Conservation (phyloP, 2,797 vertebrate species). For the Tragopan temminckii region DNA sequence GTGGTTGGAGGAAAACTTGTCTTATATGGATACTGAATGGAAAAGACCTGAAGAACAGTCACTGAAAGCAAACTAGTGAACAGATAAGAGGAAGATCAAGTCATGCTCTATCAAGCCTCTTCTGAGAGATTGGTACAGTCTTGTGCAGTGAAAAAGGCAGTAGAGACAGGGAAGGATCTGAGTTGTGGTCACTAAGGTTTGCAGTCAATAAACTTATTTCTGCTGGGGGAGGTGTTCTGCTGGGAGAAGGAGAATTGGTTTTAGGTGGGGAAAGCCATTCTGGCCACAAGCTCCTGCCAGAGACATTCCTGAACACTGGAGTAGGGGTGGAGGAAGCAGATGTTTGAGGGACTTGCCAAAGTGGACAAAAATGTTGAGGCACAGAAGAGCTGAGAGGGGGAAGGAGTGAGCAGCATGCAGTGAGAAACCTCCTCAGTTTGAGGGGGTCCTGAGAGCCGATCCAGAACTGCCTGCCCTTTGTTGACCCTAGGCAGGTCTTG, state of each 20-base stretch:
- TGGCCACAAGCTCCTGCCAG: neutral
- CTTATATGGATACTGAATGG: neutral
- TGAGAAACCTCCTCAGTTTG: neutral
- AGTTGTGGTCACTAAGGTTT: neutral
- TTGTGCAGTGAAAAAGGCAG: neutral
- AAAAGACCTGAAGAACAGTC: neutral
- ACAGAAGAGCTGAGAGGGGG: neutral
- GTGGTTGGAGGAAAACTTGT: accelerated
- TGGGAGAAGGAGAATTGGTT: neutral
- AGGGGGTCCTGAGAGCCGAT: neutral
- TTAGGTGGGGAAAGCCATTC: neutral
- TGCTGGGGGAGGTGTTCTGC: neutral
- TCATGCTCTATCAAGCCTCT: neutral
- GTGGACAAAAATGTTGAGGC: conserved; percentile 38
- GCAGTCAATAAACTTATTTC: neutral
- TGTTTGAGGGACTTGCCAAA: conserved; percentile 60
- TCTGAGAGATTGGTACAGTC: neutral
- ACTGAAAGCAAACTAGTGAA: neutral
- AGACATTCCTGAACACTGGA: conserved; percentile 31
- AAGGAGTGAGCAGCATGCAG: neutral
- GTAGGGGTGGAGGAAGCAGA: conserved; percentile 38
- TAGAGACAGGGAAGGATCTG: neutral
- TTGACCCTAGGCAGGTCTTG: neutral
- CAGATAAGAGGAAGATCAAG: neutral
- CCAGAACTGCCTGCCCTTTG: neutral